Evolutionary conservation across 1,140 invertebrate genomes (phyloP), one percentile per base, ranked within the genome.

Genomic region (Odontomachus brunneus): DNA sequence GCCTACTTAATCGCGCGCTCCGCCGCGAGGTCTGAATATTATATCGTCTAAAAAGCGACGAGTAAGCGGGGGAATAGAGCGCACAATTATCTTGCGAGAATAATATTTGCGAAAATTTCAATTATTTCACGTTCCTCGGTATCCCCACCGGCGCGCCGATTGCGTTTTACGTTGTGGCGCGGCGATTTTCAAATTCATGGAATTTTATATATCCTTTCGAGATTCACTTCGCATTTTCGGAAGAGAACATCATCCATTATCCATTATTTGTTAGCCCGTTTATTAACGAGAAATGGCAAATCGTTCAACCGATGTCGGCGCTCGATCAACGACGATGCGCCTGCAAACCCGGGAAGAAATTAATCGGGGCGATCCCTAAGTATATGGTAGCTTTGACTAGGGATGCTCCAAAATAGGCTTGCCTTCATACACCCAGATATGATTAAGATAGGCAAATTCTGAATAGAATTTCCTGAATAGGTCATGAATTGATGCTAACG

Each of bases 81-180:
- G 65, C 24, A n/a, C 33, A 78, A 78, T 55, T 57, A 71, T 59
- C 26, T 22, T 48, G 17, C 19, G n/a, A 7, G 44, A 57, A 19
- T 17, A 71, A 80, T 80, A 80, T 59, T 80, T 38, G 44, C 22
- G 14, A 59, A 71, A 55, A 71, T 69, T 57, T 55, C 29, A 80
- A 69, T 80, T 55, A 71, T 80, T 0, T 48, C 11, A 69, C 26
- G 14, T 69, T 26, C 14, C 12, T 26, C 9, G n/a, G 11, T 4
- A 29, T 71, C n/a, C 9, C 38, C 9, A 44, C 9, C 9, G 0
- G 57, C 22, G n/a, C 22, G 14, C 14, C 22, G 12, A n/a, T n/a
- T 55, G 26, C 12, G 22, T n/a, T 78, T 53, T 55, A 11, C 33
- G 65, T 24, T 44, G 38, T 7, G 4, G 38, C 11, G 12, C 12